These are phyloP conservation scores for Boulengeromyrus knoepffleri DNA, from an alignment of 2,113 vertebrate genomes.

Conservation along the genomic window DNA sequence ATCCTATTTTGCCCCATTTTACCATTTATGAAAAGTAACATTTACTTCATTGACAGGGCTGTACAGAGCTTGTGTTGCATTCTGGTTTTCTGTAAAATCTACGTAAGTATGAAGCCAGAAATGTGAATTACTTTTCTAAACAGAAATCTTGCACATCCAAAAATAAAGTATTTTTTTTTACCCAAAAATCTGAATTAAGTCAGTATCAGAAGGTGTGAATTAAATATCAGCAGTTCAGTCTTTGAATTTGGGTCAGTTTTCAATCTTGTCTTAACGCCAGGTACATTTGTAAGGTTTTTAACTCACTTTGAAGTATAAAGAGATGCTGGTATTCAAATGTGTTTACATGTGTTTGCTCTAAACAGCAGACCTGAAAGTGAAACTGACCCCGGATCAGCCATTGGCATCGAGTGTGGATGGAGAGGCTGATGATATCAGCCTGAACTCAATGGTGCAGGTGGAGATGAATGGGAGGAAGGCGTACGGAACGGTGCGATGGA, in stretches of 20 bases:
- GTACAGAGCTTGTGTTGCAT: not conserved
- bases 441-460: constrained; percentile 72
- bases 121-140: not conserved
- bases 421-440: constrained; percentile 30
- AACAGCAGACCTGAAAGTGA: not conserved
- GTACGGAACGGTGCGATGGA: constrained; percentile 75
- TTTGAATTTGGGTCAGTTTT: not conserved
- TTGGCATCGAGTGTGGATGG: fast-evolving
- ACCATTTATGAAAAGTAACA: not conserved
- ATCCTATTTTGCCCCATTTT: not conserved
- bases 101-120: not conserved
- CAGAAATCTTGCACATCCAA: not conserved
- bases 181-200: not conserved
- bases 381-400: not conserved
- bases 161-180: not conserved
- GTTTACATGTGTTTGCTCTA: not conserved
- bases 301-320: not conserved
- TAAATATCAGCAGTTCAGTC: not conserved
- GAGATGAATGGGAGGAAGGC: constrained; percentile 39
- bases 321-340: not conserved
- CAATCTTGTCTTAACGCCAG: not conserved
- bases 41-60: not conserved
- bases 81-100: not conserved
- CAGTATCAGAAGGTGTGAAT: not conserved
- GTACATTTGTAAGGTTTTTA: not conserved